Evolutionary conservation across 2,113 vertebrate species (phyloP).

Genomic region (Labeo catla): DNA sequence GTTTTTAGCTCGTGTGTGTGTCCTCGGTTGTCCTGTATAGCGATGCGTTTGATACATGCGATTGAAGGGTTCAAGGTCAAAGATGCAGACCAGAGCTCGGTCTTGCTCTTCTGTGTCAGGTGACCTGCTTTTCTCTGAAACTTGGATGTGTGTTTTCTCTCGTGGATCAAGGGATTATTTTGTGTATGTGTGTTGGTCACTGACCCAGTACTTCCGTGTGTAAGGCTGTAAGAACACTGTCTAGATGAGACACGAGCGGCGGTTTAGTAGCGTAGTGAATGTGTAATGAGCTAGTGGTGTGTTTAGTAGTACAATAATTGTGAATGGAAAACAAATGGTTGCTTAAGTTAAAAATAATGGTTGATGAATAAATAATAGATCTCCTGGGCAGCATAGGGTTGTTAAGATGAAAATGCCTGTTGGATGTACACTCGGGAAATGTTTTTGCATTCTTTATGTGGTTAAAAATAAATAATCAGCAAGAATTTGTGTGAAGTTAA

Average conservation of each 20-base stretch:
- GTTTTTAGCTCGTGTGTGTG: not conserved
- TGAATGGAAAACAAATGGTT: not conserved
- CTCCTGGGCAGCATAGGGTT: not conserved
- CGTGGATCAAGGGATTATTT: constrained; percentile 36
- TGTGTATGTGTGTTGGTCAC: constrained; percentile 8
- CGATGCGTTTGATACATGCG: constrained; percentile 10
- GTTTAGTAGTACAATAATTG: not conserved
- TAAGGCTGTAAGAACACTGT: not conserved
- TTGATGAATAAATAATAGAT: constrained; percentile 11
- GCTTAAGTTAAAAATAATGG: not conserved
- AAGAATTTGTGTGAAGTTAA: not conserved
- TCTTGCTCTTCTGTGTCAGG: constrained; percentile 23
- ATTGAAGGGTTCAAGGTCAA: constrained; percentile 39
- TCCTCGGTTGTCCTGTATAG: not conserved
- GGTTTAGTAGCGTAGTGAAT: too few relatives aligned
- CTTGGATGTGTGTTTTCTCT: constrained; percentile 22
- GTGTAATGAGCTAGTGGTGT: not conserved
- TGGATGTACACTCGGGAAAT: too few relatives aligned
- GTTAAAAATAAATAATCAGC: not conserved
- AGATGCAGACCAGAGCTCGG: constrained; percentile 1
- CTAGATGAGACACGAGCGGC: too few relatives aligned
- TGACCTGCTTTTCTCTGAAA: constrained; percentile 38
- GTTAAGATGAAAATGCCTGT: not conserved
- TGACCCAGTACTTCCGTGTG: constrained; percentile 25
- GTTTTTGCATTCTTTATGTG: not conserved